Base-by-base conservation (phyloP, 2,797 vertebrate species). In the Catostomus latipinnis region DNA sequence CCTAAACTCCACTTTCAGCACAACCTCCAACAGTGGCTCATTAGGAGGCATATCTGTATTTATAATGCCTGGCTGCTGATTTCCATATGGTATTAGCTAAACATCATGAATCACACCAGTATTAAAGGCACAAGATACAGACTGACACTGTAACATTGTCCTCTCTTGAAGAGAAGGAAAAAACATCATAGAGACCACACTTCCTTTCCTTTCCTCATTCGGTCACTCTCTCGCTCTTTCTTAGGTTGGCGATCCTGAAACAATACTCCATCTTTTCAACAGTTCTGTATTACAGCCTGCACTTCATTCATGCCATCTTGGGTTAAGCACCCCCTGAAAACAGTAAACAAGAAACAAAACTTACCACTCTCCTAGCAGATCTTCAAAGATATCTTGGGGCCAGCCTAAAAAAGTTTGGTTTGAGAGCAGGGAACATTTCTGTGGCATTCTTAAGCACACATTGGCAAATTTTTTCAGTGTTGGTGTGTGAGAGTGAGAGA, bases 401-500 rank as follows among this genome's bases (percentile, higher is more conserved):
- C 22, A 45, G 57, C 65, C n/a, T 11, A n/a, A 57, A 71, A 34
- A 5, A 34, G 16, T 50, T 22, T 45, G 22, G 34, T 56, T 43
- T 74, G 61, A 61, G 57, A 67, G 56, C 57, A 49, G 52, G 11
- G 60, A 62, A 43, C 34, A 13, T 50, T 66, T 56, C 68, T 62
- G 52, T 73, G 65, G 43, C n/a, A 69, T 61, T 58, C 46, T 18
- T n/a, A 0, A 52, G 56, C 52, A 66, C 62, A 76, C 65, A 56
- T 62, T 87, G 81, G 80, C 62, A 78, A 50, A 65, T 78, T 78
- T 67, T 73, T 65, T 48, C 58, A n/a, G 46, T 54, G 71, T 58
- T 67, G 61, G 46, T 79, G 58, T 34, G 68, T 68, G 74, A 78
- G 80, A 75, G 63, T 81, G 80, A 78, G 76, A 58, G 78, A 76